phyloP scores from a whole-genome alignment of 2,888 invertebrate species.

The Auanema freiburgensis region DNA sequence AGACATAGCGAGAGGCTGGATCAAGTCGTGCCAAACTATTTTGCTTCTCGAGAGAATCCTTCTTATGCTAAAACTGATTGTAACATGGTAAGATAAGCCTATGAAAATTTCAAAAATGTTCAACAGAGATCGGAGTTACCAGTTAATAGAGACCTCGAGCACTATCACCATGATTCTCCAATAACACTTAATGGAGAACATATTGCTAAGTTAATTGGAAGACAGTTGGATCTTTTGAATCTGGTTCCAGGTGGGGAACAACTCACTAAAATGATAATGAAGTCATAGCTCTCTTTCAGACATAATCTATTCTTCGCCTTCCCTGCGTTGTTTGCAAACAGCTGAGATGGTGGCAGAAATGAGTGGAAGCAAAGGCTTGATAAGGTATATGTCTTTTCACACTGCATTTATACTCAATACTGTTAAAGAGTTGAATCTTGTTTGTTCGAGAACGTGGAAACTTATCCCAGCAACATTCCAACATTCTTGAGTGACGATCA shows the following conservation, averaged over 20 bases:
- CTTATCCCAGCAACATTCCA: conserved; percentile 35
- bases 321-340: conserved; percentile 55
- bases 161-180: too few species aligned
- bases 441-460: conserved; percentile 45
- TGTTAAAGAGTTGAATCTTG: conserved; percentile 45
- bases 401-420: neutral
- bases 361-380: conserved; percentile 24
- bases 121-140: too few species aligned
- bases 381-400: conserved; percentile 8
- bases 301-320: conserved; percentile 52
- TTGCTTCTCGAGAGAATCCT: neutral
- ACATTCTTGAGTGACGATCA: conserved; percentile 27
- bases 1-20: conserved; percentile 44
- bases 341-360: conserved; percentile 34
- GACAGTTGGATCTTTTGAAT: neutral
- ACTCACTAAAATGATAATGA: too few species aligned
- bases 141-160: too few species aligned
- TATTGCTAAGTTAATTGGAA: neutral
- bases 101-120: neutral
- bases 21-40: conserved; percentile 30
- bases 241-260: neutral
- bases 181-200: neutral
- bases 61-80: neutral
- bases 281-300: too few species aligned
- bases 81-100: neutral